Evolutionary conservation across 2,797 vertebrate species (phyloP).

Genomic region (Gymnoscopelus braueri): DNA sequence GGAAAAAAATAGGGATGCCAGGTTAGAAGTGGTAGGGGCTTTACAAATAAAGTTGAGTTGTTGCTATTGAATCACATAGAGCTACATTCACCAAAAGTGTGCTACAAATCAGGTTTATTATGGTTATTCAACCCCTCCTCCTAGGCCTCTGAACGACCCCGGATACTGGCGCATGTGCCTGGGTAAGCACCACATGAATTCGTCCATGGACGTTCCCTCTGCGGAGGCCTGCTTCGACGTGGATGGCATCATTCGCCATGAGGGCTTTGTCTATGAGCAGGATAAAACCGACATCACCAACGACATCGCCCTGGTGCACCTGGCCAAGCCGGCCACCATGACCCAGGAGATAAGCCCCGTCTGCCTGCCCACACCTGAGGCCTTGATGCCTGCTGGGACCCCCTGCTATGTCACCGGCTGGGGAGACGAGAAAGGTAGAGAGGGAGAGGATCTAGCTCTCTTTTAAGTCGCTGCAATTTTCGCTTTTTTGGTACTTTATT

Average conservation of each 20-base stretch:
- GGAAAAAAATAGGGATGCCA: too few species aligned
- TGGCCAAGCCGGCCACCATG: conserved; percentile 69
- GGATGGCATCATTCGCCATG: conserved; percentile 71
- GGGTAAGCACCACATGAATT: conserved; percentile 80
- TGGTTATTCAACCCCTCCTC: neutral
- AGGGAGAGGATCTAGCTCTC: neutral
- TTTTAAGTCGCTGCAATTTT: neutral
- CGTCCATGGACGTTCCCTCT: conserved; percentile 68
- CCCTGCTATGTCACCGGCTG: conserved; percentile 79
- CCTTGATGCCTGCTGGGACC: conserved; percentile 61
- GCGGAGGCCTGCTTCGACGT: conserved; percentile 69
- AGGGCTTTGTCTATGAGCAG: conserved; percentile 73
- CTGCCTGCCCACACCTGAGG: conserved; percentile 71
- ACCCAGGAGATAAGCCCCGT: conserved; percentile 75
- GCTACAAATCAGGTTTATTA: neutral
- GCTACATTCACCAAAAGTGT: too few species aligned
- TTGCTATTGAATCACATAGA: too few species aligned
- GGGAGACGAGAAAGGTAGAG: conserved; percentile 79
- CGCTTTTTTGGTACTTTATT: too few species aligned
- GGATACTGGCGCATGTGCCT: conserved; percentile 76
- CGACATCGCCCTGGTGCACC: conserved; percentile 78
- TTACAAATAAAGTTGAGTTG: too few species aligned
- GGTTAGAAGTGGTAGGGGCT: too few species aligned
- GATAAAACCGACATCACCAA: conserved; percentile 66
- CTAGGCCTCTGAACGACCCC: conserved; percentile 55